Evolutionary conservation across 2,888 invertebrate genomes (phyloP).

Genomic region (Sipha maydis): DNA sequence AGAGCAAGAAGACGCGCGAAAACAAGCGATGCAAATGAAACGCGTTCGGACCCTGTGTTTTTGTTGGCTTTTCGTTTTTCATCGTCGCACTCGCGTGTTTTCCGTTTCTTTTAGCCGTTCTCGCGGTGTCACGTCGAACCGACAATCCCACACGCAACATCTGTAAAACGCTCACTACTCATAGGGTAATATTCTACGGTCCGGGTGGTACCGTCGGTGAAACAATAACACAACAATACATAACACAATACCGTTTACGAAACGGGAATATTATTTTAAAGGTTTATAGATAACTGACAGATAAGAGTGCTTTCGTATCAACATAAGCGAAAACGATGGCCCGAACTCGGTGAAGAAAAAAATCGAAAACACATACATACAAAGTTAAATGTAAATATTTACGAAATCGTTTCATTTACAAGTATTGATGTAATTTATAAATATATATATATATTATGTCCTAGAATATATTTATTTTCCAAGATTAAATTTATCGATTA

Average conservation of each 20-base stretch:
- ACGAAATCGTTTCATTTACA: background rate
- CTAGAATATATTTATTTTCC: slow-evolving; percentile 20
- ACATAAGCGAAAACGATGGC: background rate
- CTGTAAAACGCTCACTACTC: background rate
- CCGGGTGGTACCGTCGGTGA: background rate
- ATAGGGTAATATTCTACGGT: background rate
- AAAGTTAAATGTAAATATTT: background rate
- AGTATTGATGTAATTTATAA: background rate
- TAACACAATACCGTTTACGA: background rate
- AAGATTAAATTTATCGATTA: background rate
- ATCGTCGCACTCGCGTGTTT: background rate
- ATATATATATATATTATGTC: background rate
- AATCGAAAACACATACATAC: background rate
- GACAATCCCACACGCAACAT: background rate
- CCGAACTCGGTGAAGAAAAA: background rate
- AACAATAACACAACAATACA: background rate
- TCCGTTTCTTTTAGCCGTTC: background rate
- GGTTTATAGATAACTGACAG: background rate
- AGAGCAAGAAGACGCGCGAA: background rate
- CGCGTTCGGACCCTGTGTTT: slow-evolving; percentile 25
- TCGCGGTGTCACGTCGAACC: background rate
- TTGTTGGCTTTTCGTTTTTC: background rate
- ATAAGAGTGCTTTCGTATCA: background rate
- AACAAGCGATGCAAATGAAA: background rate
- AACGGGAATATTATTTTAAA: background rate